phyloP scores from a whole-genome alignment of 2,797 vertebrate species.

The Darevskia nairensis region DNA sequence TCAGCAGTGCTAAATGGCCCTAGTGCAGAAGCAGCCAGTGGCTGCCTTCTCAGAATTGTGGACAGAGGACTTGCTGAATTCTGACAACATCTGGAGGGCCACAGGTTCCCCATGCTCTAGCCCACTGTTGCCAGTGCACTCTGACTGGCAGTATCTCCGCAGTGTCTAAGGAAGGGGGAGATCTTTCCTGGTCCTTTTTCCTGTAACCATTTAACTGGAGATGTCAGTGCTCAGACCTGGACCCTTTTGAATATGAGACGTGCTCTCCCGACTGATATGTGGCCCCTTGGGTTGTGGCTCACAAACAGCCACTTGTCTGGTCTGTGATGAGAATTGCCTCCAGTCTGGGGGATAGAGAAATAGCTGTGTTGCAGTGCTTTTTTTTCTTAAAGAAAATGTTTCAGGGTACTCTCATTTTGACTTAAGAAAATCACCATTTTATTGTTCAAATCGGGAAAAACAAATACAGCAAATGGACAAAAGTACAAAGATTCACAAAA shows the following conservation, averaged over 20 bases:
- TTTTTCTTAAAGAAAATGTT: no score
- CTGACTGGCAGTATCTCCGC: neutral
- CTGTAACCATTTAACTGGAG: neutral
- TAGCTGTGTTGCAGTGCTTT: neutral
- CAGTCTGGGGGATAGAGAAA: neutral
- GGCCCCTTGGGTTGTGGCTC: neutral
- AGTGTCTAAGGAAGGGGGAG: neutral
- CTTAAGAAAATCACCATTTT: no score
- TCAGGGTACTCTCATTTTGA: no score
- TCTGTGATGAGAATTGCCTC: neutral
- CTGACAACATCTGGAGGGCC: no score
- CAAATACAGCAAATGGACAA: no score
- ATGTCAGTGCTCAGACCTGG: neutral
- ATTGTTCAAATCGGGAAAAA: no score
- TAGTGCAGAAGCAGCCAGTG: neutral
- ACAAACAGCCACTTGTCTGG: neutral
- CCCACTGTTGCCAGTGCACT: neutral
- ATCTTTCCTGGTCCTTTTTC: neutral
- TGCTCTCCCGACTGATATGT: neutral
- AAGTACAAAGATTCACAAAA: no score
- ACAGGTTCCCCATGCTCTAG: no score
- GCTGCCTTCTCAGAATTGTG: neutral
- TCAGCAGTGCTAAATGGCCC: neutral
- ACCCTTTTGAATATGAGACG: neutral
- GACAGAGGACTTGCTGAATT: neutral